These are phyloP conservation scores for Mugil cephalus DNA, from an alignment of 2,113 vertebrate species.

Conservation along the genomic window DNA sequence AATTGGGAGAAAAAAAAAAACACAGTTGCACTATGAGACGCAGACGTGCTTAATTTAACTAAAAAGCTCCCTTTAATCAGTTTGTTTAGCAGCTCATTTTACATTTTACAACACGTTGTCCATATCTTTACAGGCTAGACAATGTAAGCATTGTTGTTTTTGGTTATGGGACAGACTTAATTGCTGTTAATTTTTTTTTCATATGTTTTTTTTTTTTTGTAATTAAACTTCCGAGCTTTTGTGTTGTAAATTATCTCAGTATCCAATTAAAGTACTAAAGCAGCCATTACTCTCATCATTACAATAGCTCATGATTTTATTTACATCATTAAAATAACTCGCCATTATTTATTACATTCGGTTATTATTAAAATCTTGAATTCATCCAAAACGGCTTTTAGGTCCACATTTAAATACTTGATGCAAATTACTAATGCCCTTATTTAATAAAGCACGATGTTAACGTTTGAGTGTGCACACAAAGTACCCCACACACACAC, in stretches of 20 bases:
- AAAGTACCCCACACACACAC: background rate
- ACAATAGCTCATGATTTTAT: conserved; percentile 11
- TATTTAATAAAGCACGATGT: too few species aligned
- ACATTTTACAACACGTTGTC: background rate
- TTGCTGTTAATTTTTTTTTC: too few species aligned
- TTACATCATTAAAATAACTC: background rate
- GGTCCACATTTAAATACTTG: background rate
- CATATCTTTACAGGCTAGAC: background rate
- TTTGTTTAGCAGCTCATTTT: conserved; percentile 1
- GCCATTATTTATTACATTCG: background rate
- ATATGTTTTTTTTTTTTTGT: too few species aligned
- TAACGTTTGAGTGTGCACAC: too few species aligned
- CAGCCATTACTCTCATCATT: background rate
- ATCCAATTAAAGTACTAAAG: background rate
- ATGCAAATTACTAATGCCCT: background rate
- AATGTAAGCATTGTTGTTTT: background rate
- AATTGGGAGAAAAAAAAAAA: conserved; percentile 25
- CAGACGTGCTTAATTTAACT: conserved; percentile 8
- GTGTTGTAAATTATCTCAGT: background rate
- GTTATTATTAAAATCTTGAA: background rate
- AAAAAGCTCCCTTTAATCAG: conserved; percentile 4
- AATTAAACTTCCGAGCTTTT: too few species aligned
- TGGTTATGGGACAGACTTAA: background rate
- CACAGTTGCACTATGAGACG: conserved; percentile 2
- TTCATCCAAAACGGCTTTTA: background rate